Conservation (phyloP, 2,113 vertebrate genomes). For the Andinoacara biseriatus region DNA sequence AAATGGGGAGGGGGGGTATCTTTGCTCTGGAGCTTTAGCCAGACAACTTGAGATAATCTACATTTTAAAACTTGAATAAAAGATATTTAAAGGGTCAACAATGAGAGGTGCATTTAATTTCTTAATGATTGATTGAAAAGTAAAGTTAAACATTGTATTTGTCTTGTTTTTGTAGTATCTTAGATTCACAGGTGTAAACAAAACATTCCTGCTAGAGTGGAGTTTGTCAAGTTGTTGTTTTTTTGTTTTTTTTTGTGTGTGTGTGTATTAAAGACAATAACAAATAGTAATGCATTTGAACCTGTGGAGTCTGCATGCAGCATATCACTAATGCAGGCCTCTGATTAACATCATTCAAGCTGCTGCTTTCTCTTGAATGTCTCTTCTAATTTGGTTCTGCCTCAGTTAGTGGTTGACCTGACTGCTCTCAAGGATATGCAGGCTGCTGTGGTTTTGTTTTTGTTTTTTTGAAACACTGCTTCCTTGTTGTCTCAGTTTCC, state of each 20-base stretch:
- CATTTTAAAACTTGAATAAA: background rate
- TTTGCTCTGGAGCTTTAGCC: background rate
- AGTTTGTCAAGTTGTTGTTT: background rate
- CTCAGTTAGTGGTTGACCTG: background rate
- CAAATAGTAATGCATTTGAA: background rate
- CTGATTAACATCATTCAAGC: background rate
- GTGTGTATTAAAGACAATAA: background rate
- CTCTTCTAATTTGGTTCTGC: conserved; percentile 22
- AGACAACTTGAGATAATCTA: background rate
- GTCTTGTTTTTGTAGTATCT: conserved; percentile 34
- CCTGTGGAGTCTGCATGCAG: background rate
- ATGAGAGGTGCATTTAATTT: background rate
- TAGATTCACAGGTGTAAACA: conserved; percentile 49
- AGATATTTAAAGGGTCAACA: too few species aligned
- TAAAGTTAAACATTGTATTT: background rate
- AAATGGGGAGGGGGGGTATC: background rate
- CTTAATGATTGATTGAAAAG: background rate
- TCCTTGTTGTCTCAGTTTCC: conserved; percentile 17
- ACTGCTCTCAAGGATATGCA: background rate
- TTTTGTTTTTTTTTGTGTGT: background rate
- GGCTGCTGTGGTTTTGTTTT: background rate
- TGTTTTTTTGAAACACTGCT: background rate
- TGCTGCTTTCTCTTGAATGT: background rate
- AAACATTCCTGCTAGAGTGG: conserved; percentile 26
- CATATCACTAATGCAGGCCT: conserved; percentile 3